Evolutionary conservation across 2,888 invertebrate genomes (phyloP), one percentile per base, ranked within the genome.

Genomic region (Microplitis manilae): DNA sequence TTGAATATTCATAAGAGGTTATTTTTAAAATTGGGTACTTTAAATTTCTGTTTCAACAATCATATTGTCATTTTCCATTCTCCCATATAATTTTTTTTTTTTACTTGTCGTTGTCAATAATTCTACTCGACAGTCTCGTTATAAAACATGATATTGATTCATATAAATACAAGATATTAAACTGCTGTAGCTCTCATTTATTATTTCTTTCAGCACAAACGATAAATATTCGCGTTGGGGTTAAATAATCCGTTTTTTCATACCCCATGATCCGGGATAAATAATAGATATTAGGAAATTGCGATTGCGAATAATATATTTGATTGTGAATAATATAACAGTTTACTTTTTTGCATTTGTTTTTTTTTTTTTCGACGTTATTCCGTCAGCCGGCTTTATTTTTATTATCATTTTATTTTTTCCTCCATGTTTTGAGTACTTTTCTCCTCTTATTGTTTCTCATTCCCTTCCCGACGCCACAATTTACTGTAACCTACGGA

Each of bases 401-500:
- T 71, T 60, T 71, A 30, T 9, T 8, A 40, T 13, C 68, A 15
- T 5, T 41, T 71, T 15, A 20, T 50, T 60, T 50, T 73, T 72
- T 68, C 73, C n/a, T 9, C 30, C 41, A 40, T 59, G 72, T 50
- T 68, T 38, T 40, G 30, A 67, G 69, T 41, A 39, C 62, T 17
- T 59, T 78, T 17, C 68, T 59, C 30, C 62, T 65, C 30, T 30
- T 50, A 39, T 38, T 64, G 38, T 40, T 68, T n/a, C 30, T 20
- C 20, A 39, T 75, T 64, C 13, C 50, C 50, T 2, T 30, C 17
- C 2, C 39, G 65, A 68, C 38, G 39, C 69, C 17, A 65, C 73
- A 68, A 78, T 78, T 78, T 78, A 78, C 72, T 68, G 39, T 59
- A 67, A 50, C 20, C 5, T 61, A 67, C n/a, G 30, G 60, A 68